Conservation (phyloP, 2,113 vertebrate species). For the Potamarius usumacintae region DNA sequence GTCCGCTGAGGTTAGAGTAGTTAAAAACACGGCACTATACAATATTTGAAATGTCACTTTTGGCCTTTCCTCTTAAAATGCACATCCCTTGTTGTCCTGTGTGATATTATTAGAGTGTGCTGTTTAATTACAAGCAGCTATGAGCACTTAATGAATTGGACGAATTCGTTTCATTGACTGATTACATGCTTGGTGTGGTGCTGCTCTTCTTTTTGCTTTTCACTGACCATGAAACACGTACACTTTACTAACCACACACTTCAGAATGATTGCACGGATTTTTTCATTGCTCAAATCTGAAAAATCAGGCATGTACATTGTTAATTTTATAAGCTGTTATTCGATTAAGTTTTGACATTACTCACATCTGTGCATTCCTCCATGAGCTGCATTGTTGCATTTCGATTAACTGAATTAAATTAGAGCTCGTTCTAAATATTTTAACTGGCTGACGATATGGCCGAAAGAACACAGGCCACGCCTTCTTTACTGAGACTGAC, state of each 20-base stretch:
- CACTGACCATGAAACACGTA: not conserved
- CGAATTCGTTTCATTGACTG: not conserved
- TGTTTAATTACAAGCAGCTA: not conserved
- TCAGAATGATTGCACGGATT: not conserved
- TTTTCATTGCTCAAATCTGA: not conserved
- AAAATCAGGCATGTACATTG: not conserved
- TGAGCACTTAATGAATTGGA: not conserved
- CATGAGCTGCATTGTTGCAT: not conserved
- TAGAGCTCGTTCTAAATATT: too few relatives aligned
- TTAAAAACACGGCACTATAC: too few relatives aligned
- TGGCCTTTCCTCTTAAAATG: too few relatives aligned
- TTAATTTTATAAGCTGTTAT: not conserved
- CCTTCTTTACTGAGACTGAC: not conserved
- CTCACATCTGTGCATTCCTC: not conserved
- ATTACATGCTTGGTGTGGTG: conserved; percentile 37
- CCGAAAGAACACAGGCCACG: not conserved
- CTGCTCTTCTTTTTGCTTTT: conserved; percentile 25
- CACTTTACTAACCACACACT: conserved; percentile 6
- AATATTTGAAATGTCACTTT: too few relatives aligned
- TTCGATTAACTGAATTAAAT: not conserved
- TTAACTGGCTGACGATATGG: too few relatives aligned
- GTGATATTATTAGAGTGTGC: not conserved
- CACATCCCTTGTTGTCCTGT: not conserved
- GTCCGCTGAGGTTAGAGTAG: not conserved
- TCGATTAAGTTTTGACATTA: not conserved